Evolutionary conservation across 92 coral and sea anemone species (phyloP).

Genomic region (Actinernus sp.): DNA sequence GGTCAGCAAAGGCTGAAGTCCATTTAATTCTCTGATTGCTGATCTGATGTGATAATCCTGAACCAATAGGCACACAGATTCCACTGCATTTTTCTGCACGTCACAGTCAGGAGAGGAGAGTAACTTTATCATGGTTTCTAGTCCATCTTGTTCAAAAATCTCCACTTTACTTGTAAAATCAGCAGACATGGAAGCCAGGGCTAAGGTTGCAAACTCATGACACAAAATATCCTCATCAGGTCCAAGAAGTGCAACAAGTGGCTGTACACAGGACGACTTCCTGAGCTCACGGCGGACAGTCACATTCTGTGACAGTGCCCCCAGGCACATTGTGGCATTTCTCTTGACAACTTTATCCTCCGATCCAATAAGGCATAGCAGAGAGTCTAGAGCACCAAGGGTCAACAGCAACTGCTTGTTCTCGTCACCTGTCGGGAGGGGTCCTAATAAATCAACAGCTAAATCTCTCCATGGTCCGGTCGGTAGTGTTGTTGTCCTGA

Average conservation of each 20-base stretch:
- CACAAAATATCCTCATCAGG: conserved; percentile 98
- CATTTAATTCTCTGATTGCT: conserved; percentile 87
- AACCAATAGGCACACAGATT: conserved; percentile 83
- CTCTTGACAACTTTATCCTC: conserved; percentile 92
- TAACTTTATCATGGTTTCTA: conserved; percentile 87
- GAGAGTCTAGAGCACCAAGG: conserved; percentile 82
- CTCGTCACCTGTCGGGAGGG: conserved; percentile 97
- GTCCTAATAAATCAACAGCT: too few relatives aligned
- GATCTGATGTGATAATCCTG: conserved; percentile 97
- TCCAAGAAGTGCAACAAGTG: conserved; percentile 83
- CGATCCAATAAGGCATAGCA: conserved; percentile 75
- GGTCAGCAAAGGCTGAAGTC: conserved; percentile 77
- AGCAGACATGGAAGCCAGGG: conserved; percentile 93
- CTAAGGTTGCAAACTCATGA: conserved; percentile 98
- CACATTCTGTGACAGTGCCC: conserved; percentile 91
- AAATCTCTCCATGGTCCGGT: too few relatives aligned
- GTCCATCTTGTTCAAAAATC: conserved; percentile 97
- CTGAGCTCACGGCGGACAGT: conserved; percentile 80
- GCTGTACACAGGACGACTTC: conserved; percentile 82
- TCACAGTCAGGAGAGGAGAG: conserved; percentile 93
- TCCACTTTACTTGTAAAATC: conserved; percentile 95
- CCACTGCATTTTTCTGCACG: conserved; percentile 96
- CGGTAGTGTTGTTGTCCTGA: too few relatives aligned
- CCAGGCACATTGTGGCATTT: conserved; percentile 95
- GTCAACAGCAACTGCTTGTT: conserved; percentile 86